A percentile compares a stretch with the other conserved stretches of the same genome.
These are phyloP conservation scores for Halcyon senegalensis DNA, from an alignment of 2,113 vertebrate genomes.

Conservation along the genomic window DNA sequence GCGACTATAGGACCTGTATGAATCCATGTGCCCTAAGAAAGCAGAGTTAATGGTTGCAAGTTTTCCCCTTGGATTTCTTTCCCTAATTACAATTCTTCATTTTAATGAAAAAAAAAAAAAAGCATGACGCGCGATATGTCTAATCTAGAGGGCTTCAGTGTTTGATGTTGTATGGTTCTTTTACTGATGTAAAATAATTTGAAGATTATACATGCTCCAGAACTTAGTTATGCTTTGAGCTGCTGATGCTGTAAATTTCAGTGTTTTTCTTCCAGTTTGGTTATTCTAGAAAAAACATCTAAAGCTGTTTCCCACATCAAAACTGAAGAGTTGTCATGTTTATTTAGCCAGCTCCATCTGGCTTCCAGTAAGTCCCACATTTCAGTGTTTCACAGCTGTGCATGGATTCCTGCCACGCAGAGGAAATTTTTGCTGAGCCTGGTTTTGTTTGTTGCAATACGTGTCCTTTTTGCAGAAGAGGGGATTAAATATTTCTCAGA, in stretches of 20 bases:
- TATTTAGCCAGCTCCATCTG: conserved; percentile 40
- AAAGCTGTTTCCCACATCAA: neutral
- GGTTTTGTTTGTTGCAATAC: neutral
- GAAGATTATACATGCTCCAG: neutral
- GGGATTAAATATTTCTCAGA: neutral
- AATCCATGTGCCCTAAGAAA: neutral
- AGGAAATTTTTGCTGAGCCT: neutral
- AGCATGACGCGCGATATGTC: neutral
- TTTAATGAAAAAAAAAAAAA: neutral
- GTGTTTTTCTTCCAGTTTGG: neutral
- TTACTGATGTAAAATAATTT: neutral
- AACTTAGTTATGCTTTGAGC: neutral
- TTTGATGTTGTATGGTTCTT: neutral
- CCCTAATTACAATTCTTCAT: neutral
- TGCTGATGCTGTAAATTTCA: neutral
- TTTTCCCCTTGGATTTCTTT: neutral
- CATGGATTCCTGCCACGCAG: neutral
- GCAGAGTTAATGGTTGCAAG: neutral
- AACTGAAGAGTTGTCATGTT: neutral
- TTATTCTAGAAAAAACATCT: conserved; percentile 19
- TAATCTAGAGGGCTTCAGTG: neutral
- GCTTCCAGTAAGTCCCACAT: conserved; percentile 11
- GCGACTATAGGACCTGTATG: neutral
- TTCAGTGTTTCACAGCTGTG: neutral
- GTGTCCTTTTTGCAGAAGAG: neutral